Percentiles rank a stretch among this genome's conserved stretches.
Conservation (phyloP, 2,888 invertebrate species). For the Drosophila rellima region DNA sequence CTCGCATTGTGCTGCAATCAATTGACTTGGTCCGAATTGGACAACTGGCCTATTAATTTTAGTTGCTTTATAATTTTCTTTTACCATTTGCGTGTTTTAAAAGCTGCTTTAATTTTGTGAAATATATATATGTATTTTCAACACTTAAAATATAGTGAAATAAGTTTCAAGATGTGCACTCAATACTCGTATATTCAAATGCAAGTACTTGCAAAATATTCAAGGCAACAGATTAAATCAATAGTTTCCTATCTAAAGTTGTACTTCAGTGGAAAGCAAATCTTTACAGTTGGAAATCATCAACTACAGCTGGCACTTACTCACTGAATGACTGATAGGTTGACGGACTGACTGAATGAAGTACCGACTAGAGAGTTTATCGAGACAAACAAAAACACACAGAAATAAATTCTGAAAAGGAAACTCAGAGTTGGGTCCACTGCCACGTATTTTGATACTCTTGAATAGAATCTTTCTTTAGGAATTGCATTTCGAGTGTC, state of each 20-base stretch:
- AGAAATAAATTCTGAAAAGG: constrained; percentile 5
- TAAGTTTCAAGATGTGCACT: neutral
- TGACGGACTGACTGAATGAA: constrained; percentile 18
- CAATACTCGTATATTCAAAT: neutral
- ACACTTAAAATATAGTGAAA: neutral
- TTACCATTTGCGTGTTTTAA: too few species aligned
- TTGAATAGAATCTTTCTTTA: constrained; percentile 58
- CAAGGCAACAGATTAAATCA: neutral
- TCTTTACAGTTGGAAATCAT: neutral
- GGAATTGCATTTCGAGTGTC: constrained; percentile 60
- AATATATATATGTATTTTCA: too few species aligned
- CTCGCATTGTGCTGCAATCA: constrained; percentile 4
- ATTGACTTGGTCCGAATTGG: neutral
- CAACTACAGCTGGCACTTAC: constrained; percentile 1
- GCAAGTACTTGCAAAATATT: constrained; percentile 1
- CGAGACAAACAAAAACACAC: constrained; percentile 22
- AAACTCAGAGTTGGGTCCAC: constrained; percentile 20
- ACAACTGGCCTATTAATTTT: too few species aligned
- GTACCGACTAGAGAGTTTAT: constrained; percentile 21
- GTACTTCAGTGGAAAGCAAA: neutral
- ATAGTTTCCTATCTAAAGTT: constrained; percentile 6
- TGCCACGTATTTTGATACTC: constrained; percentile 57
- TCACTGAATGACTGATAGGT: constrained; percentile 11
- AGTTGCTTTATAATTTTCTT: too few species aligned
- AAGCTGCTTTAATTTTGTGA: too few species aligned